A percentile compares a stretch with the other conserved stretches of the same genome.
phyloP scores from a whole-genome alignment of 2,888 invertebrate genomes.

The Teleogryllus oceanicus region DNA sequence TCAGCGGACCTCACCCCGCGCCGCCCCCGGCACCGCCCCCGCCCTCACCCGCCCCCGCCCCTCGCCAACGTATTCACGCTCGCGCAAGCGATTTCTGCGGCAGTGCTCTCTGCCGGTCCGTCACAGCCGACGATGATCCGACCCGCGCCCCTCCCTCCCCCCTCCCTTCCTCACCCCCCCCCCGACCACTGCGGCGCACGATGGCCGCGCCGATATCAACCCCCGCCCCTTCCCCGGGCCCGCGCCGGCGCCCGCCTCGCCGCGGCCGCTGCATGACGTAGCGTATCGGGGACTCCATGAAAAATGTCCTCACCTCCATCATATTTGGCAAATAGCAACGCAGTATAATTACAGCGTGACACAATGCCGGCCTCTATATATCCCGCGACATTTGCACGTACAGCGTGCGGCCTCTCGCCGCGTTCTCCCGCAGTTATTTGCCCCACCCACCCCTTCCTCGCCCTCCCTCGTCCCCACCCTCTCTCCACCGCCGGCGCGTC shows the following conservation, averaged over 20 bases:
- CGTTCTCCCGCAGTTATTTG: background rate
- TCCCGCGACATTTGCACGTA: background rate
- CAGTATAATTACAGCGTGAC: conserved; percentile 9
- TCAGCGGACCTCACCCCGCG: background rate
- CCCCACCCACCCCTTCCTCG: background rate
- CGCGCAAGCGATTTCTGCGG: background rate
- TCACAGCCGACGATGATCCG: background rate
- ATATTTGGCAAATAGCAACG: conserved; percentile 18
- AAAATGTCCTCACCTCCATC: conserved; percentile 18
- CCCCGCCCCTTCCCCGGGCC: background rate
- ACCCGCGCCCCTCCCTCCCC: background rate
- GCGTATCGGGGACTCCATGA: background rate
- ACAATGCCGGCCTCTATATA: conserved; percentile 7
- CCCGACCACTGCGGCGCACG: background rate
- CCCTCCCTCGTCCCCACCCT: background rate
- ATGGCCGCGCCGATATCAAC: background rate
- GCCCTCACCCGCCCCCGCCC: background rate
- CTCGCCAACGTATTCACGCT: background rate
- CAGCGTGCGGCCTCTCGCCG: background rate
- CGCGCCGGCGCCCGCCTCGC: background rate
- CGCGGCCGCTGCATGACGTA: background rate
- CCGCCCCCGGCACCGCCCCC: background rate
- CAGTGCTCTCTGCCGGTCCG: background rate
- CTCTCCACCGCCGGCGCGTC: too few relatives aligned
- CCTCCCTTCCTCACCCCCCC: background rate